Conservation (phyloP, 2,797 vertebrate species). For the Danionella dracula region DNA sequence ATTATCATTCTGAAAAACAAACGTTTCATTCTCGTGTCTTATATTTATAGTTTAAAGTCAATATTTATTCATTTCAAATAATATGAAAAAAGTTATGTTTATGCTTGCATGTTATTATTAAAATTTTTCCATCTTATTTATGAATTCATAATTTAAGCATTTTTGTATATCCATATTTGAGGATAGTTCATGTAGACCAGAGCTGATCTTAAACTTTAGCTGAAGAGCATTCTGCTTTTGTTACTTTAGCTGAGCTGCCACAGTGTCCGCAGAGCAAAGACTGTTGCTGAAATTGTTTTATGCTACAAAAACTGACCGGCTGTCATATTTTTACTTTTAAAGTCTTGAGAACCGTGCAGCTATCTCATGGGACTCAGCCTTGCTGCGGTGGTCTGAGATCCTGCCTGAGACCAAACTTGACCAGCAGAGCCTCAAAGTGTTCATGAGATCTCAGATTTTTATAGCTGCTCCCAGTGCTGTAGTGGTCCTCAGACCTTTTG, state of each 20-base stretch:
- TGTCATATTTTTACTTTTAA: slow-evolving; percentile 46
- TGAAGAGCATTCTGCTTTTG: slow-evolving; percentile 3
- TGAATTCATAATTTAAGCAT: no score
- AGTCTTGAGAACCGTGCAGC: slow-evolving; percentile 33
- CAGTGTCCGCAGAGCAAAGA: slow-evolving; percentile 12
- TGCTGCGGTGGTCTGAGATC: background rate
- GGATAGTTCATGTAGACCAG: no score
- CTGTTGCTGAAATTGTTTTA: slow-evolving; percentile 73
- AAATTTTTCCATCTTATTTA: no score
- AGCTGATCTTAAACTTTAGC: no score
- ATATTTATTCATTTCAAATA: no score
- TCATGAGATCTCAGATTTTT: slow-evolving; percentile 13
- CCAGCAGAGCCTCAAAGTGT: slow-evolving; percentile 18
- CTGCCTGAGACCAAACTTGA: slow-evolving; percentile 24
- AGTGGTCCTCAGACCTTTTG: slow-evolving; percentile 8
- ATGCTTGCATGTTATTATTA: no score
- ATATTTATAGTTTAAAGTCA: no score
- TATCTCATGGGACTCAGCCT: slow-evolving; percentile 30
- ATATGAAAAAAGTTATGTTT: no score
- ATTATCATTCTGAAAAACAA: no score
- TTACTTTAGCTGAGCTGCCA: slow-evolving; percentile 26
- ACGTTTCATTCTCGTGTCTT: no score
- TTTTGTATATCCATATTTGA: no score
- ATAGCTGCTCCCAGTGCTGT: slow-evolving; percentile 7
- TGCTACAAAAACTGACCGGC: slow-evolving; percentile 52